phyloP scores from a whole-genome alignment of 2,888 invertebrate species.

The Melanchra persicariae region DNA sequence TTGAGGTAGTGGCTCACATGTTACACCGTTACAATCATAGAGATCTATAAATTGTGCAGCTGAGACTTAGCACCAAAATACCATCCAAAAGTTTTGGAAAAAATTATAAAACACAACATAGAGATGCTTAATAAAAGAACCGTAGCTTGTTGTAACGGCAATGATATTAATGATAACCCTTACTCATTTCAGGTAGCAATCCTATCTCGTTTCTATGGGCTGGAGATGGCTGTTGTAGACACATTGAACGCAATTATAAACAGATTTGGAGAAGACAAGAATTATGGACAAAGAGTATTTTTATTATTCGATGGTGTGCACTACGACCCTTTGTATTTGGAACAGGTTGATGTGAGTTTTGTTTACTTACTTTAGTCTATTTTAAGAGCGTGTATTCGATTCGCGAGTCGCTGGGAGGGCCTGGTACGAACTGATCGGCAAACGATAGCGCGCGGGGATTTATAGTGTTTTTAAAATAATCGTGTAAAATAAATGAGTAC shows the following conservation, averaged over 20 bases:
- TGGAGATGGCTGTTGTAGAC: constrained; percentile 98
- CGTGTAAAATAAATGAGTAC: no score
- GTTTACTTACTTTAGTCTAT: neutral
- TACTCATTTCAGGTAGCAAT: constrained; percentile 92
- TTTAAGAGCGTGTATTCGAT: no score
- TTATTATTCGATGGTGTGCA: constrained; percentile 98
- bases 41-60: neutral
- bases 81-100: neutral
- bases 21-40: neutral
- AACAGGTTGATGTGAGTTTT: constrained; percentile 94
- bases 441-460: no score
- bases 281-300: constrained; percentile 95
- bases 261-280: constrained; percentile 97
- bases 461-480: no score
- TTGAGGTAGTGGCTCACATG: neutral
- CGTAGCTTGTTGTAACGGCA: no score
- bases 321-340: constrained; percentile 98
- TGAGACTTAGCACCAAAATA: neutral
- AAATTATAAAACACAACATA: no score
- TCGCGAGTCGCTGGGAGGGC: no score
- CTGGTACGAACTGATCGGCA: no score
- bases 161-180: no score
- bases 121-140: no score
- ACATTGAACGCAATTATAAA: constrained; percentile 97
- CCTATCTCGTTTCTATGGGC: constrained; percentile 95